Base-by-base conservation (phyloP, 2,888 invertebrate species). In the Crepidodera aurea region DNA sequence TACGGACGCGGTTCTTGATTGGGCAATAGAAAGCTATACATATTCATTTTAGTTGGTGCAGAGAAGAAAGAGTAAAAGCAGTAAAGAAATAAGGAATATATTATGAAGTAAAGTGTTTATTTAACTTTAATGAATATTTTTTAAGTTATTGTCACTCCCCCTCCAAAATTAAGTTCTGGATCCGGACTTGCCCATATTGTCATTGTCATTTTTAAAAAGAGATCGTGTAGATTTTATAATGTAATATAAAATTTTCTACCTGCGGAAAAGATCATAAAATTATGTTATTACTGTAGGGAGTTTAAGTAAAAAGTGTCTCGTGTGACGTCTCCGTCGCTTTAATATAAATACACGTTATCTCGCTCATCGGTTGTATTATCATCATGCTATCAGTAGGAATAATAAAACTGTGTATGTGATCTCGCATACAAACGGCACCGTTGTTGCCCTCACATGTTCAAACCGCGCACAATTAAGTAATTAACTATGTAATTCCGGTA, bases 301-400 rank as follows among this genome's bases (percentile, higher is more conserved):
- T 19, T 44, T 25, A 44, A 44, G 19, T 56, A 62, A 56, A 50
- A 62, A 62, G 40, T 54, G 54, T 50, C 51, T 42, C 58, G 27
- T 42, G 18, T 54, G 27, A 27, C 32, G 19, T 42, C 29, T 12
- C 22, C 29, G 42, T 29, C 18, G 18, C 16, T 29, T 54, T 18
- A 69, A 66, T 67, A 68, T 67, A 70, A 51, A 51, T 51, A 51
- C 37, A 37, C 51, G 34, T 77, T 75, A 76, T 76, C 76, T 74
- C 77, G 77, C 78, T 77, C 77, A 77, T 76, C 73, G 71, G 65
- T 66, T 70, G 76, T 74, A 77, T 75, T 76, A 77, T 75, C 73
- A 68, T 74, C 71, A 68, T 74, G 69, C 74, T 75, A 77, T 77
- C 75, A 75, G 72, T 71, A 69, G 69, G 71, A 74, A 77, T 77